Percentiles rank a stretch among this genome's conserved stretches.
These are phyloP conservation scores for Philotrypesis tridentata DNA, from an alignment of 1,140 invertebrate species.

Conservation along the genomic window DNA sequence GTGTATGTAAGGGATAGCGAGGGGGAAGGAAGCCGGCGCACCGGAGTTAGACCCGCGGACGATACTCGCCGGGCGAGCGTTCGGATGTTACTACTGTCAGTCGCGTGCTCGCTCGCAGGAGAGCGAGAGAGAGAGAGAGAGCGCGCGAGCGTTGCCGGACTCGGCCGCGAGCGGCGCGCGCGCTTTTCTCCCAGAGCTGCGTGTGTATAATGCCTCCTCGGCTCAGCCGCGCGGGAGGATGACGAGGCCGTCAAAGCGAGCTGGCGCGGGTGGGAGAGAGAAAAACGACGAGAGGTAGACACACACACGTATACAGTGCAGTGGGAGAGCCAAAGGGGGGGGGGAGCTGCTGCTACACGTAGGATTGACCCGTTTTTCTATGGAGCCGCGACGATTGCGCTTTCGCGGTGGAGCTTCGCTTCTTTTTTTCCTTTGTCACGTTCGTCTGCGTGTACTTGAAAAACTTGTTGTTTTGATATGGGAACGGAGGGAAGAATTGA, in stretches of 20 bases:
- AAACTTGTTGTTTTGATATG: no score
- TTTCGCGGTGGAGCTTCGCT: no score
- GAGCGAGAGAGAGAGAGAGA: neutral
- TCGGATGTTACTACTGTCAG: conserved; percentile 11
- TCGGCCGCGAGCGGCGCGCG: conserved; percentile 18
- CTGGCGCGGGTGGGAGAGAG: conserved; percentile 51
- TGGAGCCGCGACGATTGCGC: no score
- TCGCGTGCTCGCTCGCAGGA: neutral
- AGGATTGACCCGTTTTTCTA: neutral
- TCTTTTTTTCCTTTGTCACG: no score
- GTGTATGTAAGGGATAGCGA: no score
- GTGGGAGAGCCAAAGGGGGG: neutral
- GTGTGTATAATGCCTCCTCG: no score
- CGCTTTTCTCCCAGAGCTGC: conserved; percentile 46
- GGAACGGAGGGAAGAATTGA: no score
- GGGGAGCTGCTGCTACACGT: no score
- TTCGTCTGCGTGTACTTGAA: no score
- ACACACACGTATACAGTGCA: neutral
- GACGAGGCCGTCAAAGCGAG: conserved; percentile 38
- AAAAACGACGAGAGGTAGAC: no score
- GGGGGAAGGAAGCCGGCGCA: no score
- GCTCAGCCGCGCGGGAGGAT: no score
- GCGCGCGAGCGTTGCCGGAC: neutral
- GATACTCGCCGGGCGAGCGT: conserved; percentile 7
- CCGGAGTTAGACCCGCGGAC: neutral